phyloP scores from a whole-genome alignment of 2,113 vertebrate species.

The Eudyptes chrysolophus region DNA sequence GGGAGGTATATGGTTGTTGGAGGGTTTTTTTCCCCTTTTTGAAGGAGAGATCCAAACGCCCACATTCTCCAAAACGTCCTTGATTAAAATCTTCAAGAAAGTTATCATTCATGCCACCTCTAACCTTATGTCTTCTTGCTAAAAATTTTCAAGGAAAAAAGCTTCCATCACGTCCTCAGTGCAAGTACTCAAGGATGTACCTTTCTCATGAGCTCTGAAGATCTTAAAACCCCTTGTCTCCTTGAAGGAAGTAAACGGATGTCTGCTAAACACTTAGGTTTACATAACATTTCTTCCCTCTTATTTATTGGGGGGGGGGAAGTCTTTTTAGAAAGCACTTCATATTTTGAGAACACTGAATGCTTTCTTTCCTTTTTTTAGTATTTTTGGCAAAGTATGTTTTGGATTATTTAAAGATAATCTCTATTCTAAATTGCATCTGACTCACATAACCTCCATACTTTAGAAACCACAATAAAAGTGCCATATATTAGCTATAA shows the following conservation, averaged over 20 bases:
- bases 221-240: conserved; percentile 40
- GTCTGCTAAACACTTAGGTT: conserved; percentile 61
- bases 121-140: conserved; percentile 51
- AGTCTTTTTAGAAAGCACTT: conserved; percentile 58
- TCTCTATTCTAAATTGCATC: conserved; percentile 68
- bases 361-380: conserved; percentile 7
- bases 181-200: conserved; percentile 36
- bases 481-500: conserved; percentile 64
- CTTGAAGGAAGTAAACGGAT: conserved; percentile 60
- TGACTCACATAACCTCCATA: conserved; percentile 71
- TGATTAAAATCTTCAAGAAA: conserved; percentile 57
- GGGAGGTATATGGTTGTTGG: not conserved
- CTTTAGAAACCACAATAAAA: conserved; percentile 73
- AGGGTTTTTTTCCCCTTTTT: not conserved
- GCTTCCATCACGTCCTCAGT: conserved; percentile 16
- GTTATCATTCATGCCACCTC: conserved; percentile 26
- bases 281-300: conserved; percentile 57
- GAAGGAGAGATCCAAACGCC: not conserved
- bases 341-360: conserved; percentile 60
- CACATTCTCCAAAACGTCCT: conserved; percentile 5
- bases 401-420: conserved; percentile 75
- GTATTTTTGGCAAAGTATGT: conserved; percentile 62
- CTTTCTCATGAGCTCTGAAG: conserved; percentile 31
- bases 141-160: conserved; percentile 59
- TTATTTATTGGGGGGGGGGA: conserved; percentile 33